Conservation (phyloP, 1,140 invertebrate genomes). For the Drosophila kepulauana region DNA sequence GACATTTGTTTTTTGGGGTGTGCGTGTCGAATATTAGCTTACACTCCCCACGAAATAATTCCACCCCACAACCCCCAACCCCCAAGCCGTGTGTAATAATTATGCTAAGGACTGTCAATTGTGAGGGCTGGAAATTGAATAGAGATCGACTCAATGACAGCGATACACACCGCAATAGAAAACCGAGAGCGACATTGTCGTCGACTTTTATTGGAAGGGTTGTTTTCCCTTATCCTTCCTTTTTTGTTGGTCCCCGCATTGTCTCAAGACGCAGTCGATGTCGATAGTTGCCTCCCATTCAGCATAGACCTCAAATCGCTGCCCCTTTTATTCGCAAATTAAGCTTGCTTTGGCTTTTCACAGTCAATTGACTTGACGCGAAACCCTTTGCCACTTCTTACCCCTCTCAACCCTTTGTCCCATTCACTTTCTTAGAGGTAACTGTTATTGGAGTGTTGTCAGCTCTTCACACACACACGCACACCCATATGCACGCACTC, state of each 20-base stretch:
- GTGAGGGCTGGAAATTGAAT: conserved; percentile 68
- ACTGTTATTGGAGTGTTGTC: conserved; percentile 68
- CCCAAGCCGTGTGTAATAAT: conserved; percentile 77
- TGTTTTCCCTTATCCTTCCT: conserved; percentile 9
- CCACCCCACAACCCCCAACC: conserved; percentile 13
- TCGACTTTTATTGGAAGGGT: conserved; percentile 47
- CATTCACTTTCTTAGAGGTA: conserved; percentile 2
- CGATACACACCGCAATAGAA: conserved; percentile 64
- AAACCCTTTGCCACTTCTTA: not conserved
- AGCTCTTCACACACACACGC: conserved; percentile 52
- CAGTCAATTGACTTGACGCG: conserved; percentile 74
- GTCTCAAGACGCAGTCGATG: conserved; percentile 32
- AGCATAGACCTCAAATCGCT: conserved; percentile 52
- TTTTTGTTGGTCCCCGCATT: conserved; percentile 6
- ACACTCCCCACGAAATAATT: conserved; percentile 11
- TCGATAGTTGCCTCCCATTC: conserved; percentile 58
- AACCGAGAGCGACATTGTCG: conserved; percentile 12
- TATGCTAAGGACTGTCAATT: conserved; percentile 84
- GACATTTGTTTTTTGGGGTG: conserved; percentile 21
- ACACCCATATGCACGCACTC: conserved; percentile 20
- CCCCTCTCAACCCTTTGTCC: not conserved
- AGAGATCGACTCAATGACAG: conserved; percentile 29
- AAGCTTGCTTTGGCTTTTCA: conserved; percentile 79
- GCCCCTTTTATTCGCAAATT: conserved; percentile 81
- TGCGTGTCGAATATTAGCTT: conserved; percentile 23